A percentile compares a stretch with the other conserved stretches of the same genome.
Conservation (phyloP, 1,140 invertebrate genomes). For the Lordiphosa collinella region DNA sequence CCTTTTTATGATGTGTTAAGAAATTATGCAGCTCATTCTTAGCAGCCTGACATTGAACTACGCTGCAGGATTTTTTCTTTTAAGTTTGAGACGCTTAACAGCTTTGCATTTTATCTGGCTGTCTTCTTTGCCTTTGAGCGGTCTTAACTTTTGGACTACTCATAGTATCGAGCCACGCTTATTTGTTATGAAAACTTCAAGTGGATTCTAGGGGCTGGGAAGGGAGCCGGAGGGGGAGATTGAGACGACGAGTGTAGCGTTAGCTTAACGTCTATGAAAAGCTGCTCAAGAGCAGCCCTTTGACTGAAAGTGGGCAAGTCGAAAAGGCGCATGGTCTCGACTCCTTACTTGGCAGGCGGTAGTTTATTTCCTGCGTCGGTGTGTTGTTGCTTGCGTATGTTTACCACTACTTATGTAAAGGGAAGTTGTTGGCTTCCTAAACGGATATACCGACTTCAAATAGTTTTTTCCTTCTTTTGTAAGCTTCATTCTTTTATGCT, state of each 20-base stretch:
- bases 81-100: slow-evolving; percentile 48
- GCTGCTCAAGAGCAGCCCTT: slow-evolving; percentile 47
- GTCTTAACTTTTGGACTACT: slow-evolving; percentile 63
- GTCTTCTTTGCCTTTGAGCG: slow-evolving; percentile 40
- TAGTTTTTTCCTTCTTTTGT: slow-evolving; percentile 42
- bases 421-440: slow-evolving; percentile 75
- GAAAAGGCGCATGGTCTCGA: slow-evolving; percentile 24
- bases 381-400: slow-evolving; percentile 14
- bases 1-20: slow-evolving; percentile 47
- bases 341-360: slow-evolving; percentile 5
- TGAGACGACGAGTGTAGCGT: slow-evolving; percentile 24
- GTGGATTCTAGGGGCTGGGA: not conserved
- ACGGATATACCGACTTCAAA: slow-evolving; percentile 74
- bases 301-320: slow-evolving; percentile 26
- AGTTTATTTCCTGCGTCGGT: slow-evolving; percentile 40
- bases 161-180: slow-evolving; percentile 62
- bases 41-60: slow-evolving; percentile 54
- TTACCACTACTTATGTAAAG: slow-evolving; percentile 57
- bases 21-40: slow-evolving; percentile 36
- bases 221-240: not conserved
- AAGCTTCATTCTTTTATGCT: slow-evolving; percentile 51
- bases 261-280: slow-evolving; percentile 57
- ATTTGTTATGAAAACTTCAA: slow-evolving; percentile 68
- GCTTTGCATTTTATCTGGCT: slow-evolving; percentile 63
- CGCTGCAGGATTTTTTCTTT: slow-evolving; percentile 28